These are phyloP conservation scores for Zoanthus solanderi DNA, from an alignment of 92 coral and sea anemone genomes.

Conservation along the genomic window DNA sequence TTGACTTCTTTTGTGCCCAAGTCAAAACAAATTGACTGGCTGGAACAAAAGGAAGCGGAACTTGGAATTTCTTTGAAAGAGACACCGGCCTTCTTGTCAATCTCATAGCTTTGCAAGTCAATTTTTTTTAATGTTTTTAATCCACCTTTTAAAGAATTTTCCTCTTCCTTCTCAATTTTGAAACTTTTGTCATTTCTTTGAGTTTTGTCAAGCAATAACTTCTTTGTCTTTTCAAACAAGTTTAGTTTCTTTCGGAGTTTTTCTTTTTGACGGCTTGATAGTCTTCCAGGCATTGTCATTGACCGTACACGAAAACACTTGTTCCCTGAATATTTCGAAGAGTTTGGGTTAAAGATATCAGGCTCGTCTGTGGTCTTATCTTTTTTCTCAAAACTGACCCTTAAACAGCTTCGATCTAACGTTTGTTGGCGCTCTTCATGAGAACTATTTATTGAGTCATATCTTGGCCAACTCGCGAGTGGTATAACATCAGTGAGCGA, in stretches of 20 bases:
- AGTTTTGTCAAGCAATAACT: conserved; percentile 43
- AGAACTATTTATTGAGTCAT: background rate
- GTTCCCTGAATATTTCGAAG: background rate
- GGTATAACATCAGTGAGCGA: conserved; percentile 27
- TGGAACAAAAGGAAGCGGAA: background rate
- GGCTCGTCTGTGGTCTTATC: background rate
- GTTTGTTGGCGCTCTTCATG: background rate
- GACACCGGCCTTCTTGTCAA: conserved; percentile 3
- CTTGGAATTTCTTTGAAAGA: conserved; percentile 2
- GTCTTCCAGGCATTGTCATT: conserved; percentile 27
- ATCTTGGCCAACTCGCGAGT: conserved; percentile 20
- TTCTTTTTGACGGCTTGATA: conserved; percentile 21
- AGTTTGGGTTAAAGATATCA: background rate
- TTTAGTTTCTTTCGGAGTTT: conserved; percentile 36
- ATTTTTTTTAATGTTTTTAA: too few relatives aligned
- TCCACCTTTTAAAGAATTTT: background rate
- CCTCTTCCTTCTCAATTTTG: background rate
- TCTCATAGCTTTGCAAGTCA: conserved; percentile 2
- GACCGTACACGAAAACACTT: background rate
- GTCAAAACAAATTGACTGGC: background rate
- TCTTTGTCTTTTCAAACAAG: conserved; percentile 58
- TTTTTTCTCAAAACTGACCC: conserved; percentile 12
- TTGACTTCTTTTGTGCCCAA: background rate
- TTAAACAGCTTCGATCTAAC: conserved; percentile 3
- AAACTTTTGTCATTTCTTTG: background rate